Percentiles rank a stretch among this genome's conserved stretches.
Conservation (phyloP, 2,888 invertebrate genomes). For the Serripes groenlandicus region DNA sequence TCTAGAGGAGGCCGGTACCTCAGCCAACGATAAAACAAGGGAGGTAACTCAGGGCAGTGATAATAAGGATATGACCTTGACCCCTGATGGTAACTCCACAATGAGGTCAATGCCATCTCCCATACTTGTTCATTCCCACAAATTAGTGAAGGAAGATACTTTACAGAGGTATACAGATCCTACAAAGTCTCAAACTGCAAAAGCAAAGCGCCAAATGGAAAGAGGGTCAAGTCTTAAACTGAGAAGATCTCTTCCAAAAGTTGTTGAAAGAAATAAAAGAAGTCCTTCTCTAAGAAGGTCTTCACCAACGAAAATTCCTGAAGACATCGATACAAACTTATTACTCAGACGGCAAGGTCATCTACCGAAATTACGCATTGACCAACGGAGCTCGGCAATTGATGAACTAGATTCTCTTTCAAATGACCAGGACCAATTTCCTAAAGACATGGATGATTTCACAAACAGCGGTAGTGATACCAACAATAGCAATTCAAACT, state of each 20-base stretch:
- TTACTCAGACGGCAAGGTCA: conserved; percentile 56
- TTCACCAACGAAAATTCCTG: conserved; percentile 2
- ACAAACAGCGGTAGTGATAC: background rate
- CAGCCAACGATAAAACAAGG: conserved; percentile 39
- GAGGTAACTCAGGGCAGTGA: conserved; percentile 34
- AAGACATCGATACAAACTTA: conserved; percentile 34
- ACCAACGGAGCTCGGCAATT: conserved; percentile 29
- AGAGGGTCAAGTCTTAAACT: conserved; percentile 54
- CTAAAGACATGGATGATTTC: background rate
- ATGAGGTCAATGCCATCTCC: conserved; percentile 76
- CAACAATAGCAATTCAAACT: conserved; percentile 46
- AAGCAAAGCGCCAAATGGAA: conserved; percentile 43
- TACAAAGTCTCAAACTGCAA: conserved; percentile 43
- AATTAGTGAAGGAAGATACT: conserved; percentile 75
- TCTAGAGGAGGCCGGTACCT: conserved; percentile 51
- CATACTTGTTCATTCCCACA: conserved; percentile 78
- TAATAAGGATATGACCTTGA: conserved; percentile 52
- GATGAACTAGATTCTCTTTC: conserved; percentile 16
- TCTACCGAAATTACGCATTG: conserved; percentile 57
- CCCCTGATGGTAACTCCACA: conserved; percentile 48
- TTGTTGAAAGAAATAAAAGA: conserved; percentile 39
- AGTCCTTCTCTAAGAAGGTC: conserved; percentile 2
- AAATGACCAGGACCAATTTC: background rate
- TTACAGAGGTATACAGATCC: conserved; percentile 80
- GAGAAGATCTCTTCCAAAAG: conserved; percentile 62